Percentiles rank a stretch among this genome's conserved stretches.
These are phyloP conservation scores for Drosophila sucinea DNA, from an alignment of 1,140 invertebrate genomes.

Conservation along the genomic window DNA sequence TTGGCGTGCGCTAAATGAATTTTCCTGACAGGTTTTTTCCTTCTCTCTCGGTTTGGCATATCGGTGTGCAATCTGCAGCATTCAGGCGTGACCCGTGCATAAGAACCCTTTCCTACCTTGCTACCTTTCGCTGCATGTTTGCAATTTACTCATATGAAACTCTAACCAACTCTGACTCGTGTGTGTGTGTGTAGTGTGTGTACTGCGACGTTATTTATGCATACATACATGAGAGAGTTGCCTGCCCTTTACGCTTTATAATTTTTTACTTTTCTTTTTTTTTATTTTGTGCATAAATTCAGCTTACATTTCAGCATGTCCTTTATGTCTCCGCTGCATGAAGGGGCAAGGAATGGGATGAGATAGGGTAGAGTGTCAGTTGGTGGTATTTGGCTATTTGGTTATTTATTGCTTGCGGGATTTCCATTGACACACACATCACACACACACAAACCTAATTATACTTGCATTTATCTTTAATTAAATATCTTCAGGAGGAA, in stretches of 20 bases:
- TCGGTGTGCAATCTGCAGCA: constrained; percentile 70
- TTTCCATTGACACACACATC: constrained; percentile 32
- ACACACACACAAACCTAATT: neutral
- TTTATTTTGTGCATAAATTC: constrained; percentile 52
- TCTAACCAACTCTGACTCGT: constrained; percentile 11
- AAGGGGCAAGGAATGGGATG: neutral
- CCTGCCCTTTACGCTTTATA: constrained; percentile 59
- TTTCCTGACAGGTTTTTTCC: constrained; percentile 29
- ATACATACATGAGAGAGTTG: constrained; percentile 13
- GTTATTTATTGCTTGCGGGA: constrained; percentile 54
- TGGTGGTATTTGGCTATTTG: constrained; percentile 9
- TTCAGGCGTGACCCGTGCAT: constrained; percentile 51
- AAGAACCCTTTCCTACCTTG: neutral
- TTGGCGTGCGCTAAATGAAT: constrained; percentile 21
- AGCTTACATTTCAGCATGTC: constrained; percentile 30
- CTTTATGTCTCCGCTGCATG: constrained; percentile 2
- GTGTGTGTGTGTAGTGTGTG: constrained; percentile 22
- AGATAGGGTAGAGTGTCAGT: constrained; percentile 11
- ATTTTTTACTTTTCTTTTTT: constrained; percentile 33
- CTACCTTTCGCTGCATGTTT: constrained; percentile 19
- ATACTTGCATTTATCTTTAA: constrained; percentile 1
- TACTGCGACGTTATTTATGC: constrained; percentile 16
- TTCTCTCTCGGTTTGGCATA: constrained; percentile 38
- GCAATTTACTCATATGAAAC: constrained; percentile 46
- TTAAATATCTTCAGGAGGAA: neutral